Evolutionary conservation across 2,797 vertebrate genomes (phyloP), one percentile per base, ranked within the genome.

Genomic region (Cyclura pinguis): DNA sequence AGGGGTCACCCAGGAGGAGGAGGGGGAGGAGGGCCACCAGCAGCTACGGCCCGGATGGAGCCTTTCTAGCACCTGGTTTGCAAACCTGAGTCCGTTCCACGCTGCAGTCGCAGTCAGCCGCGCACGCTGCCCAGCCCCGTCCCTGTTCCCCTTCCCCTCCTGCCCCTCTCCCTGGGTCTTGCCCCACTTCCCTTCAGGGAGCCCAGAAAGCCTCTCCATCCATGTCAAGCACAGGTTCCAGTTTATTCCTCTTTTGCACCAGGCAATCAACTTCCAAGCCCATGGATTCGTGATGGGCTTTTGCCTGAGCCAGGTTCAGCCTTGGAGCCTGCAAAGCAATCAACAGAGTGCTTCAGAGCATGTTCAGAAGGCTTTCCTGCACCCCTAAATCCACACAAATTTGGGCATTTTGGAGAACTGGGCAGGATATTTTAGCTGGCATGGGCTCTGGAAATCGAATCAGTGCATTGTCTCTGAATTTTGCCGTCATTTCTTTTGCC

Each of bases 51-150:
- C 47, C n/a, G 50, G 35, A 64, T n/a, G 1, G 83, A 32, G 32
- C 22, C 82, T 73, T 2, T 47, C 1, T 24, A 86, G 32, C 50
- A 20, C 27, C 24, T 38, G 55, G 10, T 72, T 55, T 12, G 6
- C 13, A 16, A 57, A 5, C 14, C n/a, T 14, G 35, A 9, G 14
- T 18, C 2, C 13, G 20, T 24, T 42, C 74, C 74, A 24, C n/a
- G 77, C 62, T 14, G n/a, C 47, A 0, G 6, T 10, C 24, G 10
- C 50, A 38, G 50, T 32, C 2, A 16, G 42, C 1, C 1, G 84
- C 0, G 67, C 47, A 0, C 55, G 0, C 83, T 90, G 91, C 93
- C 81, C 88, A 24, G 16, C 29, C 52, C 50, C 22, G 27, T 24
- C 82, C 0, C 5, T 1, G 16, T 88, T 4, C 20, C 6, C 73